phyloP scores from a whole-genome alignment of 2,888 invertebrate species.

The Chrysopilus asiliformis region DNA sequence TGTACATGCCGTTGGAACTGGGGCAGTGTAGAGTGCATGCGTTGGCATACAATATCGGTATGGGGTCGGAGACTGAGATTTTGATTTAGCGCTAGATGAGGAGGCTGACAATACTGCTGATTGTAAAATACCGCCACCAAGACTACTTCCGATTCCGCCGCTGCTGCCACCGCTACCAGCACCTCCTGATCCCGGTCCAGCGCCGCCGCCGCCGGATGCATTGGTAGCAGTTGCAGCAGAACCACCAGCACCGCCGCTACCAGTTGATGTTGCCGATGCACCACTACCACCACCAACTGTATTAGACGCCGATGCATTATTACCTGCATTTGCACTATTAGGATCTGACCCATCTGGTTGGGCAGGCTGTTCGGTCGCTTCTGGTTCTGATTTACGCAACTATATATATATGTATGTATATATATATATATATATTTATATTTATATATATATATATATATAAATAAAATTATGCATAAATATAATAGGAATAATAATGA shows the following conservation, averaged over 20 bases:
- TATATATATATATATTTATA: background rate
- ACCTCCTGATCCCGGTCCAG: constrained; percentile 2
- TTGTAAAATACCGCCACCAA: constrained; percentile 10
- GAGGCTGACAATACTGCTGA: constrained; percentile 10
- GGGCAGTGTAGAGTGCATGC: constrained; percentile 46
- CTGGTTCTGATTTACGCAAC: constrained; percentile 29
- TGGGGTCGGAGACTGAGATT: constrained; percentile 26
- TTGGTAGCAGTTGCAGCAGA: constrained; percentile 6
- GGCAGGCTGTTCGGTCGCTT: constrained; percentile 22
- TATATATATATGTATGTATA: constrained; percentile 14
- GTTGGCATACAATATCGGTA: constrained; percentile 48
- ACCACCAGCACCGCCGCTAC: constrained; percentile 4
- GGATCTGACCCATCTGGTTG: constrained; percentile 12
- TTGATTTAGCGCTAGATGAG: constrained; percentile 24
- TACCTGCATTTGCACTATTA: constrained; percentile 10
- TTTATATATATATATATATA: background rate
- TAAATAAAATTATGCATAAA: constrained; percentile 4
- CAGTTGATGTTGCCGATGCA: constrained; percentile 1
- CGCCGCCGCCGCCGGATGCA: constrained; percentile 9
- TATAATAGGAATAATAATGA: constrained; percentile 9
- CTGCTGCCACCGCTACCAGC: constrained; percentile 7
- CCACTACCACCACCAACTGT: constrained; percentile 8
- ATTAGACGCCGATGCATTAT: constrained; percentile 5
- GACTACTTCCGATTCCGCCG: no score
- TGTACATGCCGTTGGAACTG: constrained; percentile 49